phyloP scores from a whole-genome alignment of 2,888 invertebrate genomes.

The Julus scanicus region DNA sequence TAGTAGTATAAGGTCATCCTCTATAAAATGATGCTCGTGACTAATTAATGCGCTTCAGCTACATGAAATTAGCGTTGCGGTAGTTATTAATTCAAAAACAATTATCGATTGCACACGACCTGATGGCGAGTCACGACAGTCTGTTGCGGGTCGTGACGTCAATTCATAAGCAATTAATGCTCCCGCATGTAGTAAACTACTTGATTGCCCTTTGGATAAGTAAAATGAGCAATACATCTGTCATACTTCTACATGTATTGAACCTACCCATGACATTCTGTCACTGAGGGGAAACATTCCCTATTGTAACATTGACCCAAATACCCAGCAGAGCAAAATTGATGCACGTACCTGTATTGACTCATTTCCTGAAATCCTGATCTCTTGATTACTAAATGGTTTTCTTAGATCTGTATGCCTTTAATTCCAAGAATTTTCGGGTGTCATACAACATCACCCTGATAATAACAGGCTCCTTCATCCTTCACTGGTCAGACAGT shows the following conservation, averaged over 20 bases:
- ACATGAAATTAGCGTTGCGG: not conserved
- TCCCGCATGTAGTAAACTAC: not conserved
- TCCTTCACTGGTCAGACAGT: not conserved
- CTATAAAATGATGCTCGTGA: not conserved
- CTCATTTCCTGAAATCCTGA: not conserved
- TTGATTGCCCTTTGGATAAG: not conserved
- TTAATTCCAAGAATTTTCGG: not conserved
- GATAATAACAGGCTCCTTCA: not conserved
- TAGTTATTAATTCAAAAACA: conserved; percentile 1
- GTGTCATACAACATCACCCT: not conserved
- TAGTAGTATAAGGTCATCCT: not conserved
- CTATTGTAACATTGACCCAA: not conserved
- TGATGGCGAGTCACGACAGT: not conserved
- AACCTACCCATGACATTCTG: not conserved
- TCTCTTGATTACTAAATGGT: not conserved
- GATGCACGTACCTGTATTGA: not conserved
- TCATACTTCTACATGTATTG: not conserved
- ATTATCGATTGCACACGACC: not conserved
- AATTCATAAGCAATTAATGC: conserved; percentile 2
- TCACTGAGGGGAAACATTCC: too few relatives aligned
- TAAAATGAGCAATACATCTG: not conserved
- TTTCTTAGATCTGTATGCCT: not conserved
- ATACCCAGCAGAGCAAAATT: too few relatives aligned
- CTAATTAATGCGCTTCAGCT: not conserved
- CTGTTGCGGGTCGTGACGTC: not conserved